Percentiles rank a stretch among this genome's conserved stretches.
These are phyloP conservation scores for Nannospalax galili DNA, from an alignment of 2,113 vertebrate species.

Conservation along the genomic window DNA sequence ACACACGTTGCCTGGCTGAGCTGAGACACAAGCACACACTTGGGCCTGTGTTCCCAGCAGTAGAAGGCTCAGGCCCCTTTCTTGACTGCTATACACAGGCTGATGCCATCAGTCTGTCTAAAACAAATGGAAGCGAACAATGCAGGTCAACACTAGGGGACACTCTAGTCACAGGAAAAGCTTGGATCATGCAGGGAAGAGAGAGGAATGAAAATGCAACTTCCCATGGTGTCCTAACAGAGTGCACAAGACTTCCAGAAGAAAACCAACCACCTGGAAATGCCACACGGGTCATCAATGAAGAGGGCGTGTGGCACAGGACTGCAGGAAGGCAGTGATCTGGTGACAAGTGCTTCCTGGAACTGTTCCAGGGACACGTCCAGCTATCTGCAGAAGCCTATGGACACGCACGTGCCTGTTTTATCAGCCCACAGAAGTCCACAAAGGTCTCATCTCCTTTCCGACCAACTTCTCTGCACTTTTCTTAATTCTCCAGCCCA, in stretches of 20 bases:
- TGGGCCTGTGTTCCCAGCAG: not conserved
- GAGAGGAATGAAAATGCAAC: not conserved
- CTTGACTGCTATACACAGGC: not conserved
- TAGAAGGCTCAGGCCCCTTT: not conserved
- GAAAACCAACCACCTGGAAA: not conserved
- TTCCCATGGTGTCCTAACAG: not conserved
- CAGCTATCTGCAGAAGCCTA: too few species aligned
- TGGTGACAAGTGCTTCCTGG: not conserved
- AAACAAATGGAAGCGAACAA: not conserved
- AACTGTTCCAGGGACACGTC: not conserved
- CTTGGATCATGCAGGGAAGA: not conserved
- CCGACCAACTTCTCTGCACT: too few species aligned
- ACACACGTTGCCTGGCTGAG: rapidly evolving
- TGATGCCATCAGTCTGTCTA: not conserved
- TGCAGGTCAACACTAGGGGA: slow-evolving; percentile 81
- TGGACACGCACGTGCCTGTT: not conserved
- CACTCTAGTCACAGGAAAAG: slow-evolving; percentile 71
- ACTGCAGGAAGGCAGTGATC: not conserved
- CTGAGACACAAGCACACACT: rapidly evolving
- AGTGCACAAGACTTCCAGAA: not conserved
- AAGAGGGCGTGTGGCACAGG: not conserved
- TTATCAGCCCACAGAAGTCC: not conserved
- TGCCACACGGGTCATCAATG: rapidly evolving
- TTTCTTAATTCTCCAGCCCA: not conserved
- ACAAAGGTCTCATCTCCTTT: not conserved